Base-by-base conservation (phyloP, 2,888 invertebrate genomes). In the Alloscopus bannaensis region DNA sequence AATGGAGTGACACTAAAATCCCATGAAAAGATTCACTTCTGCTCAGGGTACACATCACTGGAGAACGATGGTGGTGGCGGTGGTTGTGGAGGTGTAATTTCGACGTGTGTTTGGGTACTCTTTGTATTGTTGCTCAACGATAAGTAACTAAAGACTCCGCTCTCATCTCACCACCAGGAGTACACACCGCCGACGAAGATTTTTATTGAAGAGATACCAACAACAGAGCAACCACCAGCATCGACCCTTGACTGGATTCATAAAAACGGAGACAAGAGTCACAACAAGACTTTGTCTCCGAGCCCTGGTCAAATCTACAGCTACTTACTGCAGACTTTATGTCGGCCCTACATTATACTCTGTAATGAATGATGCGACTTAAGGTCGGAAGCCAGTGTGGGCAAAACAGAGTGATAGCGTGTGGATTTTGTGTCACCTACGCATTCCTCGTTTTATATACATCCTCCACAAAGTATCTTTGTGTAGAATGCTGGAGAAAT, bases 171-270 rank as follows among this genome's bases (percentile, higher is more conserved):
- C 68, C 75, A 68, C 75, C 66, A 75, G 68, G 59, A 50, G 59
- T 50, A 66, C 75, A 68, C 68, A 75, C 75, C 75, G 75, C 75
- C 75, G 66, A 40, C 75, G 28, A 60, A 59, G 76, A 60, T 68
- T 76, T 73, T 76, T 66, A 76, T 76, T 76, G 50, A 76, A 45
- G 45, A 47, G 57, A 28, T 66, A 59, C 75, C 76, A 59, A 76
- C 73, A 24, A 75, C 76, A 24, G 76, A 68, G 76, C n/a, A 76
- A 52, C 76, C 76, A 76, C 76, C 76, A 76, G 76, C 76, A 76
- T 76, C 76, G 76, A 76, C 76, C 76, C 76, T 76, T 76, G 68
- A 76, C 76, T 76, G 68, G 65, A 60, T 68, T 68, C 66, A 76
- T 66, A 76, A 75, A 76, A 76, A n/a, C n/a, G 50, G 68, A 66